phyloP scores from a whole-genome alignment of 35 echinoderm and acorn worm genomes.

The Ophiothrix spiculata region DNA sequence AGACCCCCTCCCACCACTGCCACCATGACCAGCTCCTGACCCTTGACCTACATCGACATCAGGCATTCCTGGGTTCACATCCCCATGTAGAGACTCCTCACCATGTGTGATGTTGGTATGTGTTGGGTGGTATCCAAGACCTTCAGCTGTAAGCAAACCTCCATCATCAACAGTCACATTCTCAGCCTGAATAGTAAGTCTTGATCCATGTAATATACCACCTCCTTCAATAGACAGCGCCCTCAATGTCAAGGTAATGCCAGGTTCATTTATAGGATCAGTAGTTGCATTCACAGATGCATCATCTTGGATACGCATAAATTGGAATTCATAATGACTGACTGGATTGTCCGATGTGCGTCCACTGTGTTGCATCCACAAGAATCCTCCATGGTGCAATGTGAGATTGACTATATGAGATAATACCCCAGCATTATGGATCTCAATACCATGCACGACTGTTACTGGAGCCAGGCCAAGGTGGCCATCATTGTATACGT shows the following conservation, averaged over 20 bases:
- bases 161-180: conserved; percentile 90
- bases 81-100: conserved; percentile 70
- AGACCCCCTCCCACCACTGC: conserved; percentile 62
- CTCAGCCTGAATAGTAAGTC: conserved; percentile 50
- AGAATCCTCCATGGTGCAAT: conserved; percentile 75
- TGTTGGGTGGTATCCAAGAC: conserved; percentile 48
- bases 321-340: conserved; percentile 71
- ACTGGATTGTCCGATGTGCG: conserved; percentile 59
- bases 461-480: conserved; percentile 76
- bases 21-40: conserved; percentile 83
- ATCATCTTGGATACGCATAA: conserved; percentile 75
- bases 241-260: conserved; percentile 64
- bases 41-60: conserved; percentile 29
- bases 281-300: conserved; percentile 57
- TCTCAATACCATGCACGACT: conserved; percentile 83
- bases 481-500: conserved; percentile 81
- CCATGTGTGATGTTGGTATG: conserved; percentile 87
- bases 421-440: conserved; percentile 69
- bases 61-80: conserved; percentile 81
- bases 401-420: conserved; percentile 84
- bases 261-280: conserved; percentile 79
- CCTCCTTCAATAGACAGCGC: conserved; percentile 74
- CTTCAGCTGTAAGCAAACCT: conserved; percentile 68
- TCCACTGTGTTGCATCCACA: conserved; percentile 80
- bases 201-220: conserved; percentile 71